Evolutionary conservation across 2,888 invertebrate genomes (phyloP), one percentile per base, ranked within the genome.

Genomic region (Schizotus pectinicornis): DNA sequence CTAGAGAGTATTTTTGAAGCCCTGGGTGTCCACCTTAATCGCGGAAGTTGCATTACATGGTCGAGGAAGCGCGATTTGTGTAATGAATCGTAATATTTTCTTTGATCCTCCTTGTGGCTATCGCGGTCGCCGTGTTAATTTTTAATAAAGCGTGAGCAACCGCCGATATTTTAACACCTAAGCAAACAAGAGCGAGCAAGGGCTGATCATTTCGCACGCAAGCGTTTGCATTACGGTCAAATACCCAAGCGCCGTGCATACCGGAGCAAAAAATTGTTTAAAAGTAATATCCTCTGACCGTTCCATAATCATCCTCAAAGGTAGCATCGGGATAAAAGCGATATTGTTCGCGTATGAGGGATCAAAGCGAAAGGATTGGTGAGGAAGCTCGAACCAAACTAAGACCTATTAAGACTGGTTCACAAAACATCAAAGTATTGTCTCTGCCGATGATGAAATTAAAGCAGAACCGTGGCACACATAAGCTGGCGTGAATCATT

Each of bases 401-500:
- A 67, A 67, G 67, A 67, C 65, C 64, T 48, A 67, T 67, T 67
- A 67, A 66, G 67, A 65, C 53, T 67, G 67, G 65, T 67, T 67
- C 65, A 67, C 62, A 65, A 66, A 63, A 67, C 67, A 66, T 67
- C 67, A 67, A 67, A 67, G 67, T 67, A 65, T 65, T 67, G 63
- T 67, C 62, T 64, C 55, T 61, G 42, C 11, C n/a, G 62, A 47
- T 66, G 62, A 67, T 67, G 61, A 56, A 64, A 64, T 67, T 66
- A 64, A 63, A 62, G 54, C 54, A 48, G 38, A 52, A 46, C 48
- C 49, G 51, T 49, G 55, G 49, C 63, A 59, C 50, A 56, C 57
- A 61, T 65, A 67, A 67, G 63, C 66, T 63, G 65, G 66, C 62
- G 67, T 62, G 57, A 67, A 67, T 67, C 59, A 67, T 67, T 67